These are phyloP conservation scores for Tetanocera ferruginea DNA, from an alignment of 2,888 invertebrate species.

Conservation along the genomic window DNA sequence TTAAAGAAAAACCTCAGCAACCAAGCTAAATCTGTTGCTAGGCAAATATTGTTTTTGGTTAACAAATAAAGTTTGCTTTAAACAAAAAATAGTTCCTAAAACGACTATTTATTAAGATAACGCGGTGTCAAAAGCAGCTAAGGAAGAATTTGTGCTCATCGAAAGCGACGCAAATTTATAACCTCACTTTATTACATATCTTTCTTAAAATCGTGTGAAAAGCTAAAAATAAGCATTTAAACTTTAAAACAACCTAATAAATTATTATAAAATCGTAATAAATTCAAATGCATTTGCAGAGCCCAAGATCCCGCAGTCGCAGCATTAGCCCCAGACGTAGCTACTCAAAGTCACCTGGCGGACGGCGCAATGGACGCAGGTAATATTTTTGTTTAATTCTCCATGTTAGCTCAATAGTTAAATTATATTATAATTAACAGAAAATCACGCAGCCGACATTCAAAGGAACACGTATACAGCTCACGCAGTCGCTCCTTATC, in stretches of 20 bases:
- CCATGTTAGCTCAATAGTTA: background rate
- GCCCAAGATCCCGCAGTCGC: slow-evolving; percentile 49
- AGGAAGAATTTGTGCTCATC: background rate
- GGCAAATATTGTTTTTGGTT: background rate
- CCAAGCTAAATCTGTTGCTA: slow-evolving; percentile 20
- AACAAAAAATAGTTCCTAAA: background rate
- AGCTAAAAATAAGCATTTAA: background rate
- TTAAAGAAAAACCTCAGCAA: slow-evolving; percentile 8
- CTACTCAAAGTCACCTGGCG: slow-evolving; percentile 48
- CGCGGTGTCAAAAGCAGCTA: background rate
- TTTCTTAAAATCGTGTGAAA: background rate
- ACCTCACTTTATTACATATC: slow-evolving; percentile 34
- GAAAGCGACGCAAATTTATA: slow-evolving; percentile 2
- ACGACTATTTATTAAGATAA: background rate
- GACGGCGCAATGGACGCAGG: slow-evolving; percentile 46
- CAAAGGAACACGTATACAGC: slow-evolving; percentile 52
- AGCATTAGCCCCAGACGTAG: slow-evolving; percentile 46
- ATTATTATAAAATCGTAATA: background rate
- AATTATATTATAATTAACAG: slow-evolving; percentile 23
- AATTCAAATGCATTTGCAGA: slow-evolving; percentile 41
- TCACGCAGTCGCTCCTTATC: slow-evolving; percentile 50
- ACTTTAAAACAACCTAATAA: background rate
- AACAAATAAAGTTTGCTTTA: background rate
- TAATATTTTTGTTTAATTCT: slow-evolving; percentile 30
- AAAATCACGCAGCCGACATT: slow-evolving; percentile 52